Conservation (phyloP, 2,797 vertebrate genomes). For the Semaprochilodus insignis region DNA sequence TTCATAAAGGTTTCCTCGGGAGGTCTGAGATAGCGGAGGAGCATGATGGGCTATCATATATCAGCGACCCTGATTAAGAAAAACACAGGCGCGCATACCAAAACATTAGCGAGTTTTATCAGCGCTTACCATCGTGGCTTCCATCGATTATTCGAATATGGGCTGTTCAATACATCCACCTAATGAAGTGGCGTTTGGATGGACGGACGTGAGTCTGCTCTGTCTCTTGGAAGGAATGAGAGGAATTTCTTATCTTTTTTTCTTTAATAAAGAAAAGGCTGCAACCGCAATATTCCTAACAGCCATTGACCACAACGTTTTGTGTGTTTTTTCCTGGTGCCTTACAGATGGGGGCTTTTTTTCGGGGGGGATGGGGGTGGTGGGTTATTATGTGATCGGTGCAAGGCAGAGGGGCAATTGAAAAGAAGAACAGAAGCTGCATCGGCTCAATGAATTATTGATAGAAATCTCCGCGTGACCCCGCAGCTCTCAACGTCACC, state of each 20-base stretch:
- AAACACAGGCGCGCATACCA: conserved; percentile 11
- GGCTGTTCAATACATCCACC: conserved; percentile 11
- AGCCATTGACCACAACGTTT: neutral
- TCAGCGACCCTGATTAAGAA: neutral
- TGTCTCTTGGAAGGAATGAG: neutral
- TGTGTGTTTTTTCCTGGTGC: neutral
- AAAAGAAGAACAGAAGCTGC: conserved; percentile 82
- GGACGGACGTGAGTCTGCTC: neutral
- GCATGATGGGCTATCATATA: neutral
- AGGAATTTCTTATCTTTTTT: neutral
- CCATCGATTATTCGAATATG: conserved; percentile 14
- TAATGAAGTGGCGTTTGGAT: conserved; percentile 28
- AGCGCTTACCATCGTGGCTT: neutral
- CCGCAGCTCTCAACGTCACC: conserved; percentile 70
- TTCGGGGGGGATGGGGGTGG: conserved; percentile 55
- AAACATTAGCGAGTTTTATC: conserved; percentile 30
- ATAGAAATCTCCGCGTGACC: conserved; percentile 82
- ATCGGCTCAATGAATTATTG: conserved; percentile 83
- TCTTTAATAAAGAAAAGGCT: neutral
- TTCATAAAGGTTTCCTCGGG: neutral
- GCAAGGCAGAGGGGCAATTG: conserved; percentile 70
- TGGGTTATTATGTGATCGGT: conserved; percentile 79
- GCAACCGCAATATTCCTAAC: too few species aligned
- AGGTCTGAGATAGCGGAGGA: neutral
- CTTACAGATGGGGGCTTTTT: conserved; percentile 60